Evolutionary conservation across 2,888 invertebrate genomes (phyloP).

Genomic region (Gastrophysa polygoni): DNA sequence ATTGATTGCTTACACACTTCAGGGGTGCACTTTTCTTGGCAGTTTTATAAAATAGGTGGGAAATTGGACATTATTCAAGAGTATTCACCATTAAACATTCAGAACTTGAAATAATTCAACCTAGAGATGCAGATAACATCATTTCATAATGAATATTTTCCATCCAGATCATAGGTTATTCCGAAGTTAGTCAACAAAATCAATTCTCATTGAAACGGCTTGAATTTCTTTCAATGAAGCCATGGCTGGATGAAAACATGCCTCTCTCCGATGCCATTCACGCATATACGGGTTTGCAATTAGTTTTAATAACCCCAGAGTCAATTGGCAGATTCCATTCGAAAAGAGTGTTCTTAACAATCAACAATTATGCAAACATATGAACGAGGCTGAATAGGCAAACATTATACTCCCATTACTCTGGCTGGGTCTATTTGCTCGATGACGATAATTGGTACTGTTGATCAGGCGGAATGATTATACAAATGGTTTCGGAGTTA

Average conservation of each 20-base stretch:
- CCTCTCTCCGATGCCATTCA: background rate
- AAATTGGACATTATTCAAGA: too few relatives aligned
- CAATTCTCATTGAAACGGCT: background rate
- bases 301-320: background rate
- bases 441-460: background rate
- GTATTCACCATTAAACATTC: too few relatives aligned
- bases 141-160: too few relatives aligned
- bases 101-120: too few relatives aligned
- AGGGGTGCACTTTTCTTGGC: too few relatives aligned
- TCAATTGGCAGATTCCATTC: background rate
- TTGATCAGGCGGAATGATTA: background rate
- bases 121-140: too few relatives aligned
- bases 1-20: too few relatives aligned
- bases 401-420: background rate
- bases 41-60: too few relatives aligned
- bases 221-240: background rate
- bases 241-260: background rate
- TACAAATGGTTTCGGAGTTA: background rate
- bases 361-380: background rate
- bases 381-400: background rate
- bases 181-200: slow-evolving; percentile 4
- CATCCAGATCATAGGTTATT: too few relatives aligned
- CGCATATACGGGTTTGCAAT: background rate
- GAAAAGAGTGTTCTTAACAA: background rate
- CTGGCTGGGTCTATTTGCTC: background rate